These are phyloP conservation scores for Meloidogyne floridensis DNA, from an alignment of 1,140 invertebrate species.

Conservation along the genomic window DNA sequence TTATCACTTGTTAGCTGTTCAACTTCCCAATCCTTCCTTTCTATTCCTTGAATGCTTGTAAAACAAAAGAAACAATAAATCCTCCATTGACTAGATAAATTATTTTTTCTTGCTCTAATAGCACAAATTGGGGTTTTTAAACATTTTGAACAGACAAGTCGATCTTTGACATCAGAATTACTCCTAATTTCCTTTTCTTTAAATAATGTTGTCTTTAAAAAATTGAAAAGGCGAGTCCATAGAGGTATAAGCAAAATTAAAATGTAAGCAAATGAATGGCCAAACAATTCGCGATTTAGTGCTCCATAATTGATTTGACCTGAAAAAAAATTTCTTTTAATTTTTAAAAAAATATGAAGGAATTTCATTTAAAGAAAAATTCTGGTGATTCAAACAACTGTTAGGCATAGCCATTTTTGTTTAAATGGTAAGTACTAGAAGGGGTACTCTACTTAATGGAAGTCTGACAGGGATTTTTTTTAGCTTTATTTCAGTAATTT, in stretches of 20 bases:
- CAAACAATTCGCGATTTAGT: neutral
- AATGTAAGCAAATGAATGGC: neutral
- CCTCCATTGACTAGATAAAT: neutral
- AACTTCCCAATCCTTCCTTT: neutral
- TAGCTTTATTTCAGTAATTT: no score
- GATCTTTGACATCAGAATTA: neutral
- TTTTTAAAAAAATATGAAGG: neutral
- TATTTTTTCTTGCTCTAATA: neutral
- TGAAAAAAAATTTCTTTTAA: neutral
- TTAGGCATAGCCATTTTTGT: neutral
- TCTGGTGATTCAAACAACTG: neutral
- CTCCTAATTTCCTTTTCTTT: neutral
- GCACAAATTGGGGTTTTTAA: neutral
- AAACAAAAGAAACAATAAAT: neutral
- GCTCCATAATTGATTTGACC: slow-evolving; percentile 3
- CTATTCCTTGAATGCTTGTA: neutral
- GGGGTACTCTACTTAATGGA: no score
- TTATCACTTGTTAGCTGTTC: neutral
- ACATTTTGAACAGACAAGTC: neutral
- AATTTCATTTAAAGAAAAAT: no score
- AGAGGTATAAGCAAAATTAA: neutral
- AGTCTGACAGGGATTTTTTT: no score
- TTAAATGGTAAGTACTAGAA: no score
- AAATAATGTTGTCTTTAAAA: neutral
- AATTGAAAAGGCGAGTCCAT: neutral